Evolutionary conservation across 2,113 vertebrate species (phyloP).

Genomic region (Felis chaus): DNA sequence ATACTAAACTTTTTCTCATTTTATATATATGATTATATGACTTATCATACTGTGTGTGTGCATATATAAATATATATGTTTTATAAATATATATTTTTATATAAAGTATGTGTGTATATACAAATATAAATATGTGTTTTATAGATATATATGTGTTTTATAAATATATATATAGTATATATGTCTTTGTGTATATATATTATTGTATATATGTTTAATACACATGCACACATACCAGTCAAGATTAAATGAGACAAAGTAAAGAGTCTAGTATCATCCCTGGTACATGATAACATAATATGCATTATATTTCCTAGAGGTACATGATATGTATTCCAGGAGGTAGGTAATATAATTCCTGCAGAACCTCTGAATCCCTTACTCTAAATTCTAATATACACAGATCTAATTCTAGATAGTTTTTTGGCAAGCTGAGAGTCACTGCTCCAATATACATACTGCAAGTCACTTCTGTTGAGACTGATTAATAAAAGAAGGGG

Average conservation of each 20-base stretch:
- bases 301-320: neutral
- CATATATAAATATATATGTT: neutral
- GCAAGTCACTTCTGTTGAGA: neutral
- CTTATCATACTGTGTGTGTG: neutral
- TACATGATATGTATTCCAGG: neutral
- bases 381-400: neutral
- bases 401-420: neutral
- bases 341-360: neutral
- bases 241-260: neutral
- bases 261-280: neutral
- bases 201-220: neutral
- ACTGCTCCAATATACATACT: neutral
- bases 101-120: neutral
- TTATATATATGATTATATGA: neutral
- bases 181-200: neutral
- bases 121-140: neutral
- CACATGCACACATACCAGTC: neutral
- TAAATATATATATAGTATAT: neutral
- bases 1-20: neutral
- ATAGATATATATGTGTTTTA: no score
- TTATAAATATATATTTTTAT: no score
- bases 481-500: conserved; percentile 31
- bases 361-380: neutral
- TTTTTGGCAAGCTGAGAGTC: neutral
- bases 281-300: neutral